phyloP scores from a whole-genome alignment of 2,888 invertebrate genomes.

The Deilephila elpenor region DNA sequence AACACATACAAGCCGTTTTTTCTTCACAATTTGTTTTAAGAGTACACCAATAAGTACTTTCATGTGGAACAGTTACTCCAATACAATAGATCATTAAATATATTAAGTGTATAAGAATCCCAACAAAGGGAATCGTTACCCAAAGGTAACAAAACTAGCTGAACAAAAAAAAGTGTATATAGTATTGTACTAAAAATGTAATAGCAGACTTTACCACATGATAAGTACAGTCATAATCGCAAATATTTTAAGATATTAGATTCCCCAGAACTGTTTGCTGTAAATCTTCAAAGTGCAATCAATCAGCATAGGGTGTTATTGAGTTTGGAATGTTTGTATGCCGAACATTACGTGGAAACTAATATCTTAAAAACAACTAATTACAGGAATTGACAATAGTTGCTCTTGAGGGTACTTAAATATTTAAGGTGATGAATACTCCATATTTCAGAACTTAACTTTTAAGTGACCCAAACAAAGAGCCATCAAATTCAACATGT shows the following conservation, averaged over 20 bases:
- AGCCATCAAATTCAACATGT: constrained; percentile 22
- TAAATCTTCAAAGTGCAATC: constrained; percentile 32
- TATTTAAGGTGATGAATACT: constrained; percentile 21
- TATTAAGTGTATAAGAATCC: constrained; percentile 24
- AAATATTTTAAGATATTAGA: constrained; percentile 39
- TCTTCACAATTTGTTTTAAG: constrained; percentile 2
- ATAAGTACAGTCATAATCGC: constrained; percentile 19
- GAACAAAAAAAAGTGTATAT: constrained; percentile 4
- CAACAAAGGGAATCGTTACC: constrained; percentile 12
- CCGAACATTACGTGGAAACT: constrained; percentile 24
- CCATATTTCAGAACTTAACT: constrained; percentile 16
- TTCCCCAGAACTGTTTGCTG: constrained; percentile 36
- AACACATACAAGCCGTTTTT: constrained; percentile 18
- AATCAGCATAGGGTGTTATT: constrained; percentile 37
- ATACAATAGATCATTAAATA: constrained; percentile 19
- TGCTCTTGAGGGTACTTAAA: constrained; percentile 20
- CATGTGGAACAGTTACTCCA: constrained; percentile 23
- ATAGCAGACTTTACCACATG: constrained; percentile 24
- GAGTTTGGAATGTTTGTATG: constrained; percentile 44
- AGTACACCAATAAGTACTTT: constrained; percentile 15
- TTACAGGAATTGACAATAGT: constrained; percentile 9
- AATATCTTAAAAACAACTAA: constrained; percentile 24
- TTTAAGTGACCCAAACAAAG: constrained; percentile 16
- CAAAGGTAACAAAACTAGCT: constrained; percentile 19
- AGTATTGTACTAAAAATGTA: constrained; percentile 17